Conservation (phyloP, 2,113 vertebrate genomes). For the Hypanus sabinus region DNA sequence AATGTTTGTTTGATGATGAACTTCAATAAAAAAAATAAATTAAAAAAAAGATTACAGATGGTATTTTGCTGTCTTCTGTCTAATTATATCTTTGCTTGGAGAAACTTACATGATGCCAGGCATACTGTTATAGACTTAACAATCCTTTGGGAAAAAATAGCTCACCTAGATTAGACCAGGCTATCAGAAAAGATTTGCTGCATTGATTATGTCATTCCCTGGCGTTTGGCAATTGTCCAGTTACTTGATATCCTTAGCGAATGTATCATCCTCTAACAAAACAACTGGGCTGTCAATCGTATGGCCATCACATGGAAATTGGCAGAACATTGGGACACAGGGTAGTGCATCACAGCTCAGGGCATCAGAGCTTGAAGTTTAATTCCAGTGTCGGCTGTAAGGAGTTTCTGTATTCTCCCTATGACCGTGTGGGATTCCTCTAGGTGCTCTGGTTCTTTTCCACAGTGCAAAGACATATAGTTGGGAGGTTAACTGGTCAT, state of each 20-base stretch:
- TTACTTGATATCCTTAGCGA: too few species aligned
- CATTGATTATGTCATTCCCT: neutral
- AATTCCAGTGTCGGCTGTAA: too few species aligned
- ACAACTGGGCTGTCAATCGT: neutral
- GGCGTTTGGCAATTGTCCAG: neutral
- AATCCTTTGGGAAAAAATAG: neutral
- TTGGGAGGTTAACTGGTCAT: too few species aligned
- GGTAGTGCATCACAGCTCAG: too few species aligned
- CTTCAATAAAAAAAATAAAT: too few species aligned
- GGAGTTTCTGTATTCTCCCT: too few species aligned
- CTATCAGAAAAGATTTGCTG: neutral
- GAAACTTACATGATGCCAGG: neutral
- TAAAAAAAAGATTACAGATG: neutral
- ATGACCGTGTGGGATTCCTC: too few species aligned
- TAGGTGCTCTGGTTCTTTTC: too few species aligned
- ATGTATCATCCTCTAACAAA: neutral
- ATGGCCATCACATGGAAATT: neutral
- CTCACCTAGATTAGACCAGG: neutral
- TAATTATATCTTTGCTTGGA: neutral
- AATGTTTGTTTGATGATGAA: too few species aligned
- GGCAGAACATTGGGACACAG: neutral
- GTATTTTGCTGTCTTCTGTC: neutral
- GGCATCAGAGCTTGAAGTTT: too few species aligned
- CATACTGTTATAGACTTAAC: neutral
- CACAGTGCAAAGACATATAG: too few species aligned